Conservation (phyloP, 2,888 invertebrate species). For the Aphodius sticticus region DNA sequence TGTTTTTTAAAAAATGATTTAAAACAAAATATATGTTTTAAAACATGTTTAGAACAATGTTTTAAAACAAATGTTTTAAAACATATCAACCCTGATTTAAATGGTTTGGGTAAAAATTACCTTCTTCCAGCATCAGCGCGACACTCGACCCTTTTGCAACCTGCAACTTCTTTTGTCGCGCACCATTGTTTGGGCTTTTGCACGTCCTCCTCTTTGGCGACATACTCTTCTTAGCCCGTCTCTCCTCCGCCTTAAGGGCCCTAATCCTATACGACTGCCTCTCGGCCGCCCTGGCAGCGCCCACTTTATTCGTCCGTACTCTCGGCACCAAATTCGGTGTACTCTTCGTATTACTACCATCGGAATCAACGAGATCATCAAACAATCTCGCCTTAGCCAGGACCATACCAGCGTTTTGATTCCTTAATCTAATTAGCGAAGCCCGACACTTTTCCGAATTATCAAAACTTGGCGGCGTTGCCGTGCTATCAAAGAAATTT, state of each 20-base stretch:
- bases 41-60: too few relatives aligned
- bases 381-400: conserved; percentile 81
- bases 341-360: conserved; percentile 39
- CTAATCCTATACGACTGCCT: conserved; percentile 45
- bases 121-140: conserved; percentile 28
- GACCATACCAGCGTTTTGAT: conserved; percentile 83
- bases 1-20: too few relatives aligned
- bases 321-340: conserved; percentile 35
- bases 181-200: conserved; percentile 39
- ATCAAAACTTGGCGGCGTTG: conserved; percentile 62
- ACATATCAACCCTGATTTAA: too few relatives aligned
- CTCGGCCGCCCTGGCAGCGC: conserved; percentile 44
- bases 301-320: conserved; percentile 43
- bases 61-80: too few relatives aligned
- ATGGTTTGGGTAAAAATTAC: too few relatives aligned
- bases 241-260: conserved; percentile 49
- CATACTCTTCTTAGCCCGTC: conserved; percentile 48
- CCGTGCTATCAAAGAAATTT: conserved; percentile 58
- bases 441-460: conserved; percentile 70
- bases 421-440: conserved; percentile 75
- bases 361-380: conserved; percentile 61
- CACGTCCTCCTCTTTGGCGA: conserved; percentile 50
- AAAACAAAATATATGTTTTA: too few relatives aligned
- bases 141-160: conserved; percentile 41
- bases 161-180: conserved; percentile 46